Evolutionary conservation across 2,888 invertebrate genomes (phyloP), one percentile per base, ranked within the genome.

Genomic region (Erebia palarica): DNA sequence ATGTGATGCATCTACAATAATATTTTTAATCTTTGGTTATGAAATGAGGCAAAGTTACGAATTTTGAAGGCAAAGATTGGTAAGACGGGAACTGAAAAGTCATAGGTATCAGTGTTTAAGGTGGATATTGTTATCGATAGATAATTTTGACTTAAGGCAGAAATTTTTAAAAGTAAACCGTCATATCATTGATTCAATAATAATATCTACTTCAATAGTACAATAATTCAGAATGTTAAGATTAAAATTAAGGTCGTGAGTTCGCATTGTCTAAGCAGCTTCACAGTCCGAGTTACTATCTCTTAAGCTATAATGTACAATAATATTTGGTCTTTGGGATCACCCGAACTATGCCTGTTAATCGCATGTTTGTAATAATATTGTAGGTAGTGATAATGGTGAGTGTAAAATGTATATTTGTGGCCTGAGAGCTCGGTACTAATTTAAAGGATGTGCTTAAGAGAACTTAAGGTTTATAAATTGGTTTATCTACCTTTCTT

Each of bases 381-480:
- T 58, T 68, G 49, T 51, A 61, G 53, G 51, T 68, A 68, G 68
- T 68, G 68, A 68, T 68, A 68, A 68, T 68, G 68, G 68, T 68
- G 68, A 68, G 68, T 68, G 68, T 67, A 44, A 44, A 44, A 57
- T 49, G 21, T 14, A 49, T 63, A 47, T 49, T 47, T 63, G 13
- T 49, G 9, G 63, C 3, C 21, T 14, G 9, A 8, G 21, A 49
- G 49, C 47, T 63, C 13, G 21, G 14, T 47, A 47, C 5, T 8
- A 63, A 63, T 49, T 47, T 21, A 7, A 11, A 14, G 21, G 13
- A 21, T 21, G 49, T 63, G 63, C 21, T 49, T 63, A 14, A 60
- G 21, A 58, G 16, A 14, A 11, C 14, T 21, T 16, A 21, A 49
- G 21, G 16, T 11, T 63, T 61, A 11, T 7, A 60, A 4, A 18